Evolutionary conservation across 2,113 vertebrate genomes (phyloP), one percentile per base, ranked within the genome.

Genomic region (Junco hyemalis): DNA sequence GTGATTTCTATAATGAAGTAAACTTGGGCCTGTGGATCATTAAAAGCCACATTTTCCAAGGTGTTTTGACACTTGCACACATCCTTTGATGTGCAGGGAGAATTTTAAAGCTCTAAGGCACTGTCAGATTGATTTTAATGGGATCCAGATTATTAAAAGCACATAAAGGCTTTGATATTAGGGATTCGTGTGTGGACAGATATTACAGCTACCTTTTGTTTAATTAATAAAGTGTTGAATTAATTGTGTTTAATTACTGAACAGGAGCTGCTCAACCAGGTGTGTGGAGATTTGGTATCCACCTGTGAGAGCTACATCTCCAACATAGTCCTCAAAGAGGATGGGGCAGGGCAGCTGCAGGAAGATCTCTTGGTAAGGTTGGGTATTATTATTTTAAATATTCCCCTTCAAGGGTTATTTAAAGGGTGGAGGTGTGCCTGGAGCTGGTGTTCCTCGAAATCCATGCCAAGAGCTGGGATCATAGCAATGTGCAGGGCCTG

Each of bases 211-310:
- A 61, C 17, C 14, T 88, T 81, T 68, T 84, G 40, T 77, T 92
- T 95, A 59, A 85, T 93, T 89, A 93, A 93, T 90, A 22, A 93
- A 73, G 36, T 31, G n/a, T 54, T 6, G 3, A 81, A 78, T 88
- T 44, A 50, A 71, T 61, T 93, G 72, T 68, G 26, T 72, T 90
- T 93, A 48, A 93, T 81, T 92, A 92, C 44, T 74, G 63, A 77
- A 17, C 90, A 98, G 98, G 95, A 96, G 28, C 97, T 98, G 48
- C 96, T 99, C 81, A 96, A 98, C 84, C 95, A 97, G 64, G 97
- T 98, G 74, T 99, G 97, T 69, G 98, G 98, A n/a, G 98, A 98
- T n/a, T 89, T 99, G 69, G 96, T 99, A 12, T 97, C 97, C 1
- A 53, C 97, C 35, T 99, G 98, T 26, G 98, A 99, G 91, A 92